phyloP scores from a whole-genome alignment of 1,140 invertebrate genomes.

The Phymastichus coffea region DNA sequence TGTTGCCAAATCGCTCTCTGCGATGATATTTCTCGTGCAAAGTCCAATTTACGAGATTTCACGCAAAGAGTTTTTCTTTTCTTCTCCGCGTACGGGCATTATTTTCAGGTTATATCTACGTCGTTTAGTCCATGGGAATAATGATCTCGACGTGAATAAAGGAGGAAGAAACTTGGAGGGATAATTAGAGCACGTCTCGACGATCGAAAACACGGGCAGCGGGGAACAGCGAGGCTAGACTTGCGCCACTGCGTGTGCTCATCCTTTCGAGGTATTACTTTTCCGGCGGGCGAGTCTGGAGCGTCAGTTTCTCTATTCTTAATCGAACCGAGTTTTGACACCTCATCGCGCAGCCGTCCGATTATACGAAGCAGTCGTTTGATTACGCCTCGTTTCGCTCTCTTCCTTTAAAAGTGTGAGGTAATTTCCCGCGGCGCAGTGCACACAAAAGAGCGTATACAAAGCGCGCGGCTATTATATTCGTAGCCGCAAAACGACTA shows the following conservation, averaged over 20 bases:
- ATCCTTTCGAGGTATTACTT: background rate
- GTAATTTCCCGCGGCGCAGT: slow-evolving; percentile 22
- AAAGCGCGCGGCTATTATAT: too few species aligned
- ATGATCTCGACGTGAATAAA: background rate
- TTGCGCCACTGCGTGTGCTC: background rate
- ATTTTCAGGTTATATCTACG: background rate
- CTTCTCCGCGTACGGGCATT: background rate
- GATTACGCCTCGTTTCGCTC: slow-evolving; percentile 3
- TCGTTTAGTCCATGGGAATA: too few species aligned
- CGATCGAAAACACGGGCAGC: background rate
- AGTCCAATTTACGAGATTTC: background rate
- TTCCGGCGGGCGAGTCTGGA: background rate
- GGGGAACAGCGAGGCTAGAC: background rate
- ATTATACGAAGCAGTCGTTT: slow-evolving; percentile 1
- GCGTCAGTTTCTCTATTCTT: too few species aligned
- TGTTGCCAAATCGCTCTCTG: too few species aligned
- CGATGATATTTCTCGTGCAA: too few species aligned
- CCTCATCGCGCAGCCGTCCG: background rate
- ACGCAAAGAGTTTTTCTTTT: background rate
- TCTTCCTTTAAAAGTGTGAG: slow-evolving; percentile 8
- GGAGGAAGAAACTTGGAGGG: background rate
- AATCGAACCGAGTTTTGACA: background rate
- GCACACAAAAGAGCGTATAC: slow-evolving; percentile 9
- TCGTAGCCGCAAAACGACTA: too few species aligned
- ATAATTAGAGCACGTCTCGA: slow-evolving; percentile 4